Conservation (phyloP, 2,888 invertebrate species). For the Papilio protenor region DNA sequence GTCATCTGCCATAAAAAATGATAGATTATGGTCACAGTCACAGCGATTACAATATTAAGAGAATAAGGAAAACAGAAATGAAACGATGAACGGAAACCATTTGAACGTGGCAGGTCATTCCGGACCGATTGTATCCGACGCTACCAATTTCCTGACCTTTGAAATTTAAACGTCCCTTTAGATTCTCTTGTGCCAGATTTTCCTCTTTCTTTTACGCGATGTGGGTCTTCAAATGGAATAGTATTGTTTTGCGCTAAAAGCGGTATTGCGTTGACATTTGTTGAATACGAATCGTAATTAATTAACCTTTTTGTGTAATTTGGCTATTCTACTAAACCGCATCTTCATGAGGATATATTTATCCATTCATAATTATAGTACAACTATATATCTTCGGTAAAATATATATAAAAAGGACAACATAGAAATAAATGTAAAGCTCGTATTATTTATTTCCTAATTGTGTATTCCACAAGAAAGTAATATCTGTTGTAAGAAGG, state of each 20-base stretch:
- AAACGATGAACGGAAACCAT: conserved; percentile 68
- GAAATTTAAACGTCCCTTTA: conserved; percentile 63
- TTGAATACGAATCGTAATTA: neutral
- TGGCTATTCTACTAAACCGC: neutral
- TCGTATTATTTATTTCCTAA: conserved; percentile 9
- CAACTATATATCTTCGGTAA: neutral
- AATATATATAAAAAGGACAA: neutral
- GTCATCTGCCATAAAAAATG: neutral
- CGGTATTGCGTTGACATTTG: conserved; percentile 5
- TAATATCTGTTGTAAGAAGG: neutral
- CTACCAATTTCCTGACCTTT: conserved; percentile 80
- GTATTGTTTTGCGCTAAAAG: conserved; percentile 24
- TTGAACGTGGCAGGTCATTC: conserved; percentile 76
- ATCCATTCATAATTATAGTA: too few species aligned
- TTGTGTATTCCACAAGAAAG: conserved; percentile 5
- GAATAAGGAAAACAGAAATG: conserved; percentile 28
- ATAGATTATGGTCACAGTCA: neutral
- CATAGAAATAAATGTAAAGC: neutral
- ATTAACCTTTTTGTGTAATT: conserved; percentile 9
- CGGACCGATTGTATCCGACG: conserved; percentile 82
- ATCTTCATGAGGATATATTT: neutral
- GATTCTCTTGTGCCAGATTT: conserved; percentile 71
- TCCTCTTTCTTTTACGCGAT: conserved; percentile 52
- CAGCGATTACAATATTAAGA: conserved; percentile 9
- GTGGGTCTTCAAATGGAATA: conserved; percentile 25